phyloP scores from a whole-genome alignment of 2,113 vertebrate species.

The Limnothrissa miodon region DNA sequence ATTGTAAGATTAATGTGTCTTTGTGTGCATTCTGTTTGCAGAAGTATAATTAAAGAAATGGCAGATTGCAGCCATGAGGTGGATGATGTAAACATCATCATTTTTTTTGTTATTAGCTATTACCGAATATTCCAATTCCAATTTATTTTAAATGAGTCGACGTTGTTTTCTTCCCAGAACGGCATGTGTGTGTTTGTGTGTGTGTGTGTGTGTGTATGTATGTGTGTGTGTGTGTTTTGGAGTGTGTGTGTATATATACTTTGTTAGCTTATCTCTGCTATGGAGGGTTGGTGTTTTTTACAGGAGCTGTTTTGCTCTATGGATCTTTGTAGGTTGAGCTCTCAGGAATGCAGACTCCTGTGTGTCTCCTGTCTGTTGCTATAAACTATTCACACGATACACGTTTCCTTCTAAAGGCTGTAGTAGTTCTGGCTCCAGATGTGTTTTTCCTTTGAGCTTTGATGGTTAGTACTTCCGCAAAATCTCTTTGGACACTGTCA shows the following conservation, averaged over 20 bases:
- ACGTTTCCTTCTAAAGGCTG: neutral
- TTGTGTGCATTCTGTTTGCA: conserved; percentile 32
- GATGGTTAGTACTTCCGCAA: neutral
- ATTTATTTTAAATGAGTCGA: neutral
- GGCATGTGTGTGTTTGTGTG: neutral
- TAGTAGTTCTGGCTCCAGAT: neutral
- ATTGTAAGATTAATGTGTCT: conserved; percentile 40
- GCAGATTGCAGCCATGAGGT: conserved; percentile 23
- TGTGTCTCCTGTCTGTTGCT: neutral
- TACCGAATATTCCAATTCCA: no score
- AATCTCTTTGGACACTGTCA: neutral
- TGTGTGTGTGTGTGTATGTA: neutral
- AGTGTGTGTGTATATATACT: neutral
- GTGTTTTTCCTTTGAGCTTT: neutral
- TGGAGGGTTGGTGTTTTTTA: neutral
- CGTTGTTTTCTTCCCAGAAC: neutral
- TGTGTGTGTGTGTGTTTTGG: neutral
- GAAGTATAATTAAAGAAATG: conserved; percentile 38
- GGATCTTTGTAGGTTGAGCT: neutral
- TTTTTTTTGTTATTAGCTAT: conserved; percentile 17
- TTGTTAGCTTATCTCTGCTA: neutral
- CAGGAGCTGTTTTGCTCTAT: neutral
- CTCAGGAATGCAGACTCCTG: neutral
- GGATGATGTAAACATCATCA: neutral
- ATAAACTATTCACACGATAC: neutral